These are phyloP conservation scores for Pollachius pollachius DNA, from an alignment of 2,113 vertebrate species.

Conservation along the genomic window DNA sequence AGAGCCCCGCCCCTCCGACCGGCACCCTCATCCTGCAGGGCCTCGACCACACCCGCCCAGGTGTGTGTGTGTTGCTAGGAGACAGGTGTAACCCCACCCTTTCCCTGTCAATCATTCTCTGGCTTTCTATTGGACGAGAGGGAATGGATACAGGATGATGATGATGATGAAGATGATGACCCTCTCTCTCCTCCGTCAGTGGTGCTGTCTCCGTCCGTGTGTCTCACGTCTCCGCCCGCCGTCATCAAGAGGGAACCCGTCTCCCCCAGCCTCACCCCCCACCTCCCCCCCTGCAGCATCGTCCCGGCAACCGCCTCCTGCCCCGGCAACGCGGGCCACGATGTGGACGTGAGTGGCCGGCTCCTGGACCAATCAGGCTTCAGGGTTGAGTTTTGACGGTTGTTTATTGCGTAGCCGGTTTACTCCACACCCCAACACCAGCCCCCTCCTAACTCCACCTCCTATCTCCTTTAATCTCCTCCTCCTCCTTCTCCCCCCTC, in stretches of 20 bases:
- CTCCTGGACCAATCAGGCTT: not conserved
- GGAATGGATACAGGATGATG: not conserved
- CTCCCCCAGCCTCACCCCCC: slow-evolving; percentile 60
- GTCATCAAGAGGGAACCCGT: slow-evolving; percentile 80
- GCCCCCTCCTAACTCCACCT: too few species aligned
- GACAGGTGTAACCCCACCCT: not conserved
- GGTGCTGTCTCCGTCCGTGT: slow-evolving; percentile 77
- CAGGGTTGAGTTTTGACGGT: too few species aligned
- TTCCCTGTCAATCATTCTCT: not conserved
- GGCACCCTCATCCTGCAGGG: slow-evolving; percentile 81
- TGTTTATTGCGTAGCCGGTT: too few species aligned
- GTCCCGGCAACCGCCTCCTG: slow-evolving; percentile 74
- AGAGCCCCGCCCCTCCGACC: slow-evolving; percentile 48
- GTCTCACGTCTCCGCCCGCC: slow-evolving; percentile 70
- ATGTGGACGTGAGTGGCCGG: slow-evolving; percentile 77
- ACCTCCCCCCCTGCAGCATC: slow-evolving; percentile 69
- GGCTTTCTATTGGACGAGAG: too few species aligned
- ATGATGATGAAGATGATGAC: too few species aligned
- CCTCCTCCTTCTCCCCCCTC: not conserved
- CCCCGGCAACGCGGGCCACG: slow-evolving; percentile 62
- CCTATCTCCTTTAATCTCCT: not conserved
- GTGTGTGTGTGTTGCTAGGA: slow-evolving; percentile 40
- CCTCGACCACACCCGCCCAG: slow-evolving; percentile 68
- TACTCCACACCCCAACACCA: too few species aligned
- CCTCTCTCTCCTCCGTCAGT: slow-evolving; percentile 44